Evolutionary conservation across 2,888 invertebrate species (phyloP).

Genomic region (Macaria notata): DNA sequence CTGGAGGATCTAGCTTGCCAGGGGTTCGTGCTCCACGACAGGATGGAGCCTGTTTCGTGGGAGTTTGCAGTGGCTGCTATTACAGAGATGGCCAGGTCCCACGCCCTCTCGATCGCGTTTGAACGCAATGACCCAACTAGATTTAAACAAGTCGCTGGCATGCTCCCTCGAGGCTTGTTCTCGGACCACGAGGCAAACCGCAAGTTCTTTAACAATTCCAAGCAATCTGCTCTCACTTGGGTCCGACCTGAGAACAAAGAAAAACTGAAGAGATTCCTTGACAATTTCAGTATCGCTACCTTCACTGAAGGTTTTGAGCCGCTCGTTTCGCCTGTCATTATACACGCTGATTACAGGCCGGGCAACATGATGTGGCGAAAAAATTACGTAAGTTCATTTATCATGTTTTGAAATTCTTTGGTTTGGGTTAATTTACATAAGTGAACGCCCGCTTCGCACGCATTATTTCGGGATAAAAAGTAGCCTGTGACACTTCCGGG

Average conservation of each 20-base stretch:
- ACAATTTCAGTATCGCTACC: neutral
- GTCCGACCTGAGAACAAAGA: slow-evolving; percentile 10
- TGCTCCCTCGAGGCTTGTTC: neutral
- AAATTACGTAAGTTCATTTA: slow-evolving; percentile 2
- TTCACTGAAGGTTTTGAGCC: neutral
- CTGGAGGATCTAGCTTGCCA: slow-evolving; percentile 2
- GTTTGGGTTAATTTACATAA: too few relatives aligned
- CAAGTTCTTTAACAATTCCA: neutral
- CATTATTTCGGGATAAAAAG: too few relatives aligned
- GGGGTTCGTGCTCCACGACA: slow-evolving; percentile 1
- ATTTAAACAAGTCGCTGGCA: neutral
- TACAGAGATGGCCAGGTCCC: slow-evolving; percentile 12
- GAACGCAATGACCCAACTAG: neutral
- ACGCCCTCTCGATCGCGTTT: slow-evolving; percentile 9
- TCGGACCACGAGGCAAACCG: neutral
- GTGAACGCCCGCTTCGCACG: too few relatives aligned
- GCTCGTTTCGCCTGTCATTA: neutral
- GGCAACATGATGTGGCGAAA: slow-evolving; percentile 9
- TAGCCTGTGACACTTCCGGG: too few relatives aligned
- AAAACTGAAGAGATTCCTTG: slow-evolving; percentile 1
- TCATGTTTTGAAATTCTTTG: neutral
- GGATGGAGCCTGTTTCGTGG: slow-evolving; percentile 7
- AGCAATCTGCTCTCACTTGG: neutral
- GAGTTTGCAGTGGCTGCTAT: slow-evolving; percentile 4
- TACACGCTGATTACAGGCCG: slow-evolving; percentile 10